These are phyloP conservation scores for Forpus xanthops DNA, from an alignment of 2,797 vertebrate genomes.

Conservation along the genomic window DNA sequence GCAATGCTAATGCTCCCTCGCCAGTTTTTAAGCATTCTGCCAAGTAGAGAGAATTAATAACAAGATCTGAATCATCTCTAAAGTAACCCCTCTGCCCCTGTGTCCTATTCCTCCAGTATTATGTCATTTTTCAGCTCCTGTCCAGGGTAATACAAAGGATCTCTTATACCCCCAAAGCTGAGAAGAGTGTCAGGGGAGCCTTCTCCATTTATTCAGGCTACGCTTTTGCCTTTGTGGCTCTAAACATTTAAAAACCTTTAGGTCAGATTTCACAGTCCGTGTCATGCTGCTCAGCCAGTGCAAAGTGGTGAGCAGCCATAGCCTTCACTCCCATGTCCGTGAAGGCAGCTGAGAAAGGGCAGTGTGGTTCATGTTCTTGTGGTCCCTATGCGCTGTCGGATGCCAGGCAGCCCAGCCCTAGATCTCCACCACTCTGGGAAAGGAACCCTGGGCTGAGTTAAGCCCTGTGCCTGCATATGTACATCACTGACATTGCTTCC, in stretches of 20 bases:
- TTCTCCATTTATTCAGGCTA: background rate
- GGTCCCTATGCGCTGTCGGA: accelerated
- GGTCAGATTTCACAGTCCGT: conserved; percentile 22
- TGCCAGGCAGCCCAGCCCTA: background rate
- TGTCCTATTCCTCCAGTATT: conserved; percentile 33
- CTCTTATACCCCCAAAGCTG: background rate
- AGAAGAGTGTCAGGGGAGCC: background rate
- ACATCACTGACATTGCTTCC: background rate
- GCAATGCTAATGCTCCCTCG: conserved; percentile 26
- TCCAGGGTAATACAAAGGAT: conserved; percentile 28
- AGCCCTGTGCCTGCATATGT: background rate
- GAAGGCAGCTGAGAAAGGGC: background rate
- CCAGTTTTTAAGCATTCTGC: conserved; percentile 52
- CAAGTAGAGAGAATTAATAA: conserved; percentile 63
- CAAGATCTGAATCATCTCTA: conserved; percentile 53
- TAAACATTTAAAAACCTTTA: conserved; percentile 18
- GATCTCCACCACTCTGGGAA: accelerated
- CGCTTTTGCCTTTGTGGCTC: conserved; percentile 12
- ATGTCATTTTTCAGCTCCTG: conserved; percentile 47
- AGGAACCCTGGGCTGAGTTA: background rate
- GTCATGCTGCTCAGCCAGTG: background rate
- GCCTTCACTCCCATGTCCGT: accelerated
- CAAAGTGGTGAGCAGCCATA: background rate
- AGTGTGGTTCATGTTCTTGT: accelerated
- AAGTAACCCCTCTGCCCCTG: conserved; percentile 27